A percentile compares a stretch with the other conserved stretches of the same genome.
These are phyloP conservation scores for Centropus unirufus DNA, from an alignment of 2,113 vertebrate genomes.

Conservation along the genomic window DNA sequence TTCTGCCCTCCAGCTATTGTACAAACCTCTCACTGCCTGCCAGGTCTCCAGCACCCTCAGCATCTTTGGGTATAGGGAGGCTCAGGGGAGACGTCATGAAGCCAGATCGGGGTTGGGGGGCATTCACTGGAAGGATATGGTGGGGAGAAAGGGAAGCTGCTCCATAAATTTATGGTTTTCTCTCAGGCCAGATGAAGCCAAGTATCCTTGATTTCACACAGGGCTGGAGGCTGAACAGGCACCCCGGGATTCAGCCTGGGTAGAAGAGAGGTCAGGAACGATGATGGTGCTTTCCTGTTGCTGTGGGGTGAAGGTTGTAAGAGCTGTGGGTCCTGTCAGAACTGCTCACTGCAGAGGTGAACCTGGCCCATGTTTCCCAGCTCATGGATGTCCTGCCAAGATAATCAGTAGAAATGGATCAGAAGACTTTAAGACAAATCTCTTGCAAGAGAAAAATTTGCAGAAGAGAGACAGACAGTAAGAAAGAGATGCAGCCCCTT, in stretches of 20 bases:
- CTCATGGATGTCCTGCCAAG: neutral
- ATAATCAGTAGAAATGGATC: neutral
- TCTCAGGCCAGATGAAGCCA: neutral
- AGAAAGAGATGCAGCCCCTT: neutral
- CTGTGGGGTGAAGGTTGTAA: neutral
- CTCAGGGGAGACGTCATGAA: fast-evolving
- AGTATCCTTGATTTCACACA: neutral
- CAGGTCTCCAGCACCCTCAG: neutral
- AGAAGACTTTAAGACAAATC: neutral
- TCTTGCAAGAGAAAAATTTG: neutral
- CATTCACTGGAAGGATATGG: fast-evolving
- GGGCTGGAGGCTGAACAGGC: neutral
- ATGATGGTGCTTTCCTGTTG: too few relatives aligned
- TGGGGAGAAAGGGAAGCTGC: neutral
- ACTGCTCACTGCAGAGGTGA: neutral
- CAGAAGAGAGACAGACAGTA: neutral
- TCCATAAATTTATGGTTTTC: neutral
- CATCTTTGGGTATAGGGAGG: fast-evolving
- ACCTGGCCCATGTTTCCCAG: neutral
- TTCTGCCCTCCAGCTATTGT: neutral
- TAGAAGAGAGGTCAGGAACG: neutral
- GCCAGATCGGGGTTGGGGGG: neutral
- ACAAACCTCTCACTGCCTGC: fast-evolving
- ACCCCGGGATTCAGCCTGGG: neutral
- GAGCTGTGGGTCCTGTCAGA: neutral